Evolutionary conservation across 2,888 invertebrate genomes (phyloP).

Genomic region (Luperina testacea): DNA sequence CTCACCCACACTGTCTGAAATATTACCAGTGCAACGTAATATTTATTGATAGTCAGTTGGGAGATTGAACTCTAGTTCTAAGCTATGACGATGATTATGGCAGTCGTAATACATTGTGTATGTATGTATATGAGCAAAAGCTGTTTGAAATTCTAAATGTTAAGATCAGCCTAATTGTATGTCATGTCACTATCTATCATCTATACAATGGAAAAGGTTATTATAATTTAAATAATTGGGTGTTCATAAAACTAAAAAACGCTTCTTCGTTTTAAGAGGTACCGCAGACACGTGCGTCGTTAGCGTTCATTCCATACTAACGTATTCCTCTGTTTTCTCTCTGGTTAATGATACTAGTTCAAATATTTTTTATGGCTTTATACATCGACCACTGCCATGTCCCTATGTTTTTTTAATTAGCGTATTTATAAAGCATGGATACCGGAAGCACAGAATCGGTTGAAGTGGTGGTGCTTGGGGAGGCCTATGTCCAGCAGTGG

Average conservation of each 20-base stretch:
- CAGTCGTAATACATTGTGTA: conserved; percentile 12
- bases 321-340: too few species aligned
- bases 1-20: conserved; percentile 16
- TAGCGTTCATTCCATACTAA: too few species aligned
- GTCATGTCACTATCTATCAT: conserved; percentile 16
- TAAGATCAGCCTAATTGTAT: conserved; percentile 3
- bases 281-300: too few species aligned
- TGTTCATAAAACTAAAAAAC: neutral
- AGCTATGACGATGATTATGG: neutral
- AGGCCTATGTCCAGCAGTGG: too few species aligned
- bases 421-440: too few species aligned
- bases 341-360: too few species aligned
- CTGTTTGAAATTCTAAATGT: conserved; percentile 16
- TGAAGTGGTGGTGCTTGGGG: too few species aligned
- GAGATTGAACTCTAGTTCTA: conserved; percentile 4
- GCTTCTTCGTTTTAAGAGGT: too few species aligned
- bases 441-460: too few species aligned
- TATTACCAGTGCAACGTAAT: neutral
- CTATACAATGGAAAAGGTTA: neutral
- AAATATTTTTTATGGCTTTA: too few species aligned
- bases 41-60: neutral
- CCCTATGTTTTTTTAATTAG: too few species aligned
- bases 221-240: neutral
- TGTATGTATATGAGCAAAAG: conserved; percentile 7
- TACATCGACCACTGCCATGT: too few species aligned